Base-by-base conservation (phyloP, 2,113 vertebrate genomes). In the Odontophorus gujanensis region DNA sequence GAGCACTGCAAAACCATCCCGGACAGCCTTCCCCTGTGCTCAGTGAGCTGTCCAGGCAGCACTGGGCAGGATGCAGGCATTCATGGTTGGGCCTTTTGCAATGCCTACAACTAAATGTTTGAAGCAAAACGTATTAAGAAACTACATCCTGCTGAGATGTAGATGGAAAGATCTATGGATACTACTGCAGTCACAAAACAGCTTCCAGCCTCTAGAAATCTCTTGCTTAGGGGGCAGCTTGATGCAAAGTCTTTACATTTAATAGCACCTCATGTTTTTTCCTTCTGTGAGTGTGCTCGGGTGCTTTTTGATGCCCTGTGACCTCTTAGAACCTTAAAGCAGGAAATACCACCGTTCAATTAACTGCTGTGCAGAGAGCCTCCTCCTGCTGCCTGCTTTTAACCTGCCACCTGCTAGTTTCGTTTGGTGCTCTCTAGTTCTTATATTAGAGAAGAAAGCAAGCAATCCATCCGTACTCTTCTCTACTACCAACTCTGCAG, bases 371-470 rank as follows among this genome's bases (percentile, higher is more conserved):
- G 5, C 14, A 24, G 82, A 85, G 63, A 85, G 30, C 30, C 26
- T 53, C 67, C 53, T 91, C 42, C 26, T 65, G 15, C 40, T 45
- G 30, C n/a, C 81, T 58, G 63, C n/a, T 92, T 80, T 79, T 68
- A 85, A 36, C 32, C 34, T 48, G 45, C 43, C 71, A 95, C 45
- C 95, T 82, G 81, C 67, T 83, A 87, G 75, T 90, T 95, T 94
- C 59, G 58, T 50, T 91, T 9, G 1, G 66, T 66, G 71, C 26
- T 94, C 59, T 91, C 87, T 79, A 91, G 81, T 73, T 79, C 78
- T 89, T 79, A 30, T 19, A 68, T 79, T 45, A 79, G 62, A 89
- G 91, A 82, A 87, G 20, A 72, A 74, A 75, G 43, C 3, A 59
- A 80, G 76, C 40, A 85, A 58, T 58, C 7, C 30, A 40, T 6